Percentiles rank a stretch among this genome's conserved stretches.
phyloP scores from a whole-genome alignment of 2,113 vertebrate genomes.

The Silurus asotus region DNA sequence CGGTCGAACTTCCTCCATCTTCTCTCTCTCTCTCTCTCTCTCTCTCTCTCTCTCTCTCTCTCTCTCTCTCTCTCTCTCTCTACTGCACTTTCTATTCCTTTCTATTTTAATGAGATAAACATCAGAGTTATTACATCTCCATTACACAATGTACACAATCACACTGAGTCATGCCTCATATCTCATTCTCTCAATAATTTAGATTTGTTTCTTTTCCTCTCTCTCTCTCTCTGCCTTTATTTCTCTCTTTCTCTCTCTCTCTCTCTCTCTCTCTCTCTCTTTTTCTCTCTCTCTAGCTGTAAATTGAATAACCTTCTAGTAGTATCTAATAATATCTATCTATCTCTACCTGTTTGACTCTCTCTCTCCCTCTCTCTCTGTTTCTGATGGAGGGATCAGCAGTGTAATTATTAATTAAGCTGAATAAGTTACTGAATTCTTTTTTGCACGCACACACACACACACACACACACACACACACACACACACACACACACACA shows the following conservation, averaged over 20 bases:
- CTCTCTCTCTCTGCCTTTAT: not conserved
- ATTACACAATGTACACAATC: slow-evolving; percentile 13
- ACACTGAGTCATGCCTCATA: slow-evolving; percentile 16
- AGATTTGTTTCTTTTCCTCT: slow-evolving; percentile 3
- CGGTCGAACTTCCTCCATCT: too few species aligned
- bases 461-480: not conserved
- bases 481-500: not conserved
- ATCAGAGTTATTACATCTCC: slow-evolving; percentile 2
- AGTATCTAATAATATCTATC: not conserved
- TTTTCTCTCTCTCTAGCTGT: not conserved
- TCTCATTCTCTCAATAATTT: slow-evolving; percentile 1
- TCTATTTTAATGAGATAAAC: slow-evolving; percentile 1
- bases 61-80: not conserved
- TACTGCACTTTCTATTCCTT: not conserved
- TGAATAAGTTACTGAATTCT: not conserved
- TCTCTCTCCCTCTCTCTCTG: not conserved
- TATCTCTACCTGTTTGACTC: not conserved
- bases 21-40: not conserved
- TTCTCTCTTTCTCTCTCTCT: not conserved
- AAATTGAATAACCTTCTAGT: too few species aligned
- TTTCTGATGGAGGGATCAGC: not conserved
- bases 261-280: not conserved
- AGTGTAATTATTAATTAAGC: slow-evolving; percentile 2
- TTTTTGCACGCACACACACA: not conserved
- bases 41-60: not conserved